These are phyloP conservation scores for Synergus itoensis DNA, from an alignment of 2,888 invertebrate genomes.

Conservation along the genomic window DNA sequence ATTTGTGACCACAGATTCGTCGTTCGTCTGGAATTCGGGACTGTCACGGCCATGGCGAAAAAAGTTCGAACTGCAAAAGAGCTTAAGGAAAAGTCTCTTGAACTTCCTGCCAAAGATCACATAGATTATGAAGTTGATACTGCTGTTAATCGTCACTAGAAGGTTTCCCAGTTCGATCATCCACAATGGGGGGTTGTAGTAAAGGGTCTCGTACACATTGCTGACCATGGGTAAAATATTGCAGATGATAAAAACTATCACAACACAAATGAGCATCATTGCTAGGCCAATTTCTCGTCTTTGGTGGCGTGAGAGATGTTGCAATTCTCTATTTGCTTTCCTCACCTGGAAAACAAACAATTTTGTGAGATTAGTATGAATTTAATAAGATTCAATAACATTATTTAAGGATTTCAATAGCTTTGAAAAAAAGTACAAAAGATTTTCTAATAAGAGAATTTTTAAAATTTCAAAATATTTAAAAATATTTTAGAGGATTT, in stretches of 20 bases:
- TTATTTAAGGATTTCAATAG: too few species aligned
- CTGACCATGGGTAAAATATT: conserved; percentile 92
- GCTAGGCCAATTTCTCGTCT: conserved; percentile 95
- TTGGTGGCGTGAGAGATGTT: conserved; percentile 92
- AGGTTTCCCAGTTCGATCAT: conserved; percentile 92
- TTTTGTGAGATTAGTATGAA: background rate
- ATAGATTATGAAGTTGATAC: conserved; percentile 98
- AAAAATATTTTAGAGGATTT: too few species aligned
- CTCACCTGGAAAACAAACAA: conserved; percentile 82
- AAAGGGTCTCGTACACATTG: conserved; percentile 92
- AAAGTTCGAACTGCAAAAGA: conserved; percentile 85
- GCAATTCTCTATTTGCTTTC: conserved; percentile 93
- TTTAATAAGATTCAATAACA: too few species aligned
- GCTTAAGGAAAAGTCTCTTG: conserved; percentile 89
- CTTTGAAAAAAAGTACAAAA: too few species aligned
- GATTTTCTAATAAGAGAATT: too few species aligned
- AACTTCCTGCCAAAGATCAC: conserved; percentile 99
- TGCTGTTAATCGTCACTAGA: conserved; percentile 97
- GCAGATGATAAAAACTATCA: conserved; percentile 95
- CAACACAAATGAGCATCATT: conserved; percentile 96
- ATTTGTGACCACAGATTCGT: conserved; percentile 90
- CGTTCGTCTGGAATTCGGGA: conserved; percentile 81
- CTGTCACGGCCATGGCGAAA: conserved; percentile 79
- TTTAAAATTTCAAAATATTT: too few species aligned
- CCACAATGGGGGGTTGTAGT: conserved; percentile 82